Conservation (phyloP, 2,113 vertebrate genomes). For the Lycocorax pyrrhopterus region DNA sequence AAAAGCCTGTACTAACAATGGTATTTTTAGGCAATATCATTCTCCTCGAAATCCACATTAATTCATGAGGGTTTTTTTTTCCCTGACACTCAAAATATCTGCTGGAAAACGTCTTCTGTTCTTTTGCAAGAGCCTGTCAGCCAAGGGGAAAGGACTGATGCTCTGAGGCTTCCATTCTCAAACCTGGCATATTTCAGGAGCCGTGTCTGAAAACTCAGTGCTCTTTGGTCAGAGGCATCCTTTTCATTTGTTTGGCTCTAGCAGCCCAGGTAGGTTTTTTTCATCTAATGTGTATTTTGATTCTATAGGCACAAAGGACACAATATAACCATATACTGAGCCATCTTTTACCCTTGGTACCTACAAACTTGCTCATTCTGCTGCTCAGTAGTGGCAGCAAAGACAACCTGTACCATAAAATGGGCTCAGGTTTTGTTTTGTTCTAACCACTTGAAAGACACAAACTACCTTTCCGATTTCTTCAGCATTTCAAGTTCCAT, state of each 20-base stretch:
- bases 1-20: slow-evolving; percentile 4
- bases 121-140: slow-evolving; percentile 16
- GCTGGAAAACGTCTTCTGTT: neutral
- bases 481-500: neutral
- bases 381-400: neutral
- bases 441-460: neutral
- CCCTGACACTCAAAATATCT: neutral
- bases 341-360: neutral
- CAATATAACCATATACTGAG: neutral
- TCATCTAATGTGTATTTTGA: neutral
- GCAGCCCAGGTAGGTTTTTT: neutral
- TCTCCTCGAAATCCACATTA: slow-evolving; percentile 41
- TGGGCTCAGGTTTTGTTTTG: neutral
- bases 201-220: neutral
- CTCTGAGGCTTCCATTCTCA: neutral
- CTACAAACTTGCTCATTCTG: neutral
- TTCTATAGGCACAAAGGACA: neutral
- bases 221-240: neutral
- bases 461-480: neutral
- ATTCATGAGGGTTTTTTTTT: neutral
- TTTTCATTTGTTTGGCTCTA: neutral
- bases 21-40: slow-evolving; percentile 34
- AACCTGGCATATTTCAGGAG: neutral
- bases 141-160: neutral
- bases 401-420: neutral